These are phyloP conservation scores for Halictus quadricinctus DNA, from an alignment of 2,888 invertebrate genomes.

Conservation along the genomic window DNA sequence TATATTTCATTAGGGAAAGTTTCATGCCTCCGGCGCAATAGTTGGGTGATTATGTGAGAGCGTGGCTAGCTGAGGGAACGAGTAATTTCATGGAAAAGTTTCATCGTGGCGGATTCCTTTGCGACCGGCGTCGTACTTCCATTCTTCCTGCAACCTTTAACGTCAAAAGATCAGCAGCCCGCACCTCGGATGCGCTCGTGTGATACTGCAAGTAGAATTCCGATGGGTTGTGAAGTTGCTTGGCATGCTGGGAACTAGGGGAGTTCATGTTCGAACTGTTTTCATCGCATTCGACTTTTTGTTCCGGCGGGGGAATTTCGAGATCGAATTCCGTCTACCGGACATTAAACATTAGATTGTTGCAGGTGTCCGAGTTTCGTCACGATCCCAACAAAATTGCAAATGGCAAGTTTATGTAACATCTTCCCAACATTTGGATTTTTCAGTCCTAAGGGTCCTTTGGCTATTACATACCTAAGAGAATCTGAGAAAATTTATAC, in stretches of 20 bases:
- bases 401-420: too few species aligned
- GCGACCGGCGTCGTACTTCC: not conserved
- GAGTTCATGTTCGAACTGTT: not conserved
- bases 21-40: not conserved
- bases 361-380: not conserved
- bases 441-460: too few species aligned
- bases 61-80: not conserved
- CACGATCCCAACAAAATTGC: too few species aligned
- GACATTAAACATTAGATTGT: not conserved
- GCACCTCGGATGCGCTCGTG: not conserved
- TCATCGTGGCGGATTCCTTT: not conserved
- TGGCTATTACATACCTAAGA: too few species aligned
- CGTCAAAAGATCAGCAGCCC: constrained; percentile 2
- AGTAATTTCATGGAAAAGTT: not conserved
- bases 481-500: too few species aligned
- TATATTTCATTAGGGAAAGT: constrained; percentile 2
- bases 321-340: not conserved
- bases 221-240: not conserved
- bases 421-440: too few species aligned
- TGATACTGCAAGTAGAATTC: not conserved
- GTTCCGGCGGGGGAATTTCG: not conserved
- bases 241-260: not conserved
- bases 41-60: not conserved
- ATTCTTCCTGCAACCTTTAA: not conserved
- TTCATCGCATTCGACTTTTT: not conserved